Percentiles rank a stretch among this genome's conserved stretches.
Conservation (phyloP, 1,140 invertebrate species). For the Leptinotarsa defecta region DNA sequence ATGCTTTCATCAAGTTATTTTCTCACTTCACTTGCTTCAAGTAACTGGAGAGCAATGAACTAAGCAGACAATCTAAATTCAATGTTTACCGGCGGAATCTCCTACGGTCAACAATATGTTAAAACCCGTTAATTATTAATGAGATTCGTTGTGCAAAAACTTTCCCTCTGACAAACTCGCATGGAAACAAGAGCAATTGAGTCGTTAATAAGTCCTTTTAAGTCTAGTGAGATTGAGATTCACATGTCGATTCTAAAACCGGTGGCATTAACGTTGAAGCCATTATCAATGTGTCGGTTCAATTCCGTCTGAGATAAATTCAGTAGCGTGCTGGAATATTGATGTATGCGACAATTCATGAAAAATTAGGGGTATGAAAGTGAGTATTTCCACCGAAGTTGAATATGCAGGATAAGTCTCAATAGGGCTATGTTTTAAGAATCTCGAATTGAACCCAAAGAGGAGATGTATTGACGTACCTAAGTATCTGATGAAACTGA, state of each 20-base stretch:
- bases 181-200: conserved; percentile 6
- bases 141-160: neutral
- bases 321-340: neutral
- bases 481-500: no score
- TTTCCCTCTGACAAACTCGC: neutral
- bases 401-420: no score
- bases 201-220: conserved; percentile 1
- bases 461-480: no score
- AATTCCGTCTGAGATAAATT: neutral
- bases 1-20: no score
- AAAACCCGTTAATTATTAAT: neutral
- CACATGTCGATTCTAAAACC: neutral
- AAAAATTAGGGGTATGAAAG: no score
- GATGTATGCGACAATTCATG: neutral
- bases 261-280: neutral
- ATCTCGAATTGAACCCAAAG: no score
- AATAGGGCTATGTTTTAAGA: no score
- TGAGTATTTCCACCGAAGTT: no score
- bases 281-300: neutral
- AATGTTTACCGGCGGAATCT: neutral
- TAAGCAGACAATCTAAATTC: neutral
- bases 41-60: no score
- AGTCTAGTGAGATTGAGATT: neutral
- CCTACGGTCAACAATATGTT: no score
- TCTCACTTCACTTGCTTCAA: no score